Percentiles rank a stretch among this genome's conserved stretches.
Evolutionary conservation across 1,140 invertebrate genomes (phyloP).

Genomic region (Anadara kagoshimensis): DNA sequence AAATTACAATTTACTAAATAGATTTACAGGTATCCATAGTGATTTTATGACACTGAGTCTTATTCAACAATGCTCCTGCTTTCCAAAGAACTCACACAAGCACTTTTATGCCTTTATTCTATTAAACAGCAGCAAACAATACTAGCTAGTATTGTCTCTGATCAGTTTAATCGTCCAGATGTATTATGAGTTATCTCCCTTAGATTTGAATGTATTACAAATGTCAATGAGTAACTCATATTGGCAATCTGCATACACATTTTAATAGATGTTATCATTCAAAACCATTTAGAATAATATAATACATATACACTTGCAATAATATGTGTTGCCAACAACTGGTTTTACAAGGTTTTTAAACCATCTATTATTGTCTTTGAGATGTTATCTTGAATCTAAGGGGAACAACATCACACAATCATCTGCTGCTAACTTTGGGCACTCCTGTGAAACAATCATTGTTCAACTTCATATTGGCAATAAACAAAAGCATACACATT

Average conservation of each 20-base stretch:
- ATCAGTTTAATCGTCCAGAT: not conserved
- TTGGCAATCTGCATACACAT: not conserved
- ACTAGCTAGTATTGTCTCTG: not conserved
- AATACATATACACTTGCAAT: not conserved
- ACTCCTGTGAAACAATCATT: no score
- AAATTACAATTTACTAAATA: no score
- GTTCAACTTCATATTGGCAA: no score
- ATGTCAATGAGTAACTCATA: not conserved
- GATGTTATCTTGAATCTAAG: no score
- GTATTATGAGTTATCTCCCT: not conserved
- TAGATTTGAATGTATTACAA: not conserved
- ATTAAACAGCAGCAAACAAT: not conserved
- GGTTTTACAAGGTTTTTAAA: conserved; percentile 5
- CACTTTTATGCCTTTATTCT: not conserved
- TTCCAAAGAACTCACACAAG: not conserved
- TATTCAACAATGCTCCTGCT: not conserved
- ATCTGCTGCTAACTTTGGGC: no score
- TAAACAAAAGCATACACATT: no score
- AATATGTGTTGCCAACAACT: conserved; percentile 3
- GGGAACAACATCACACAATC: no score
- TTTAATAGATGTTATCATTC: no score
- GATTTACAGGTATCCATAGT: no score
- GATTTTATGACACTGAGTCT: not conserved
- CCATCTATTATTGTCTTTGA: not conserved
- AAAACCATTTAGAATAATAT: no score